Conservation (phyloP, 1,140 invertebrate genomes). For the Octopus sinensis region DNA sequence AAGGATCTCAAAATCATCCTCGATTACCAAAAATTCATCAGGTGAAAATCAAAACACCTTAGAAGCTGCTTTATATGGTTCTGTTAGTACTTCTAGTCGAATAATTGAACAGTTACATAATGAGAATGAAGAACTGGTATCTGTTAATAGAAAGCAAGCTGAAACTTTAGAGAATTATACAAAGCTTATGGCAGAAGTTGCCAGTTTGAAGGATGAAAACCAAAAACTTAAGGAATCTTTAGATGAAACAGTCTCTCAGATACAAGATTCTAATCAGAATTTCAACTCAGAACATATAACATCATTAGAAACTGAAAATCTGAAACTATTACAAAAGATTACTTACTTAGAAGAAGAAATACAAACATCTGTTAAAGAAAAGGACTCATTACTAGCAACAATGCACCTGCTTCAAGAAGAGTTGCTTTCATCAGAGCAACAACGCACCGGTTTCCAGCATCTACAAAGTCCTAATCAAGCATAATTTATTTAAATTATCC, state of each 20-base stretch:
- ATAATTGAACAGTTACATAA: conserved; percentile 11
- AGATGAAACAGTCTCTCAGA: not conserved
- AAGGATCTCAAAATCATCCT: too few species aligned
- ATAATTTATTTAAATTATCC: too few species aligned
- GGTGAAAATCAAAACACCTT: not conserved
- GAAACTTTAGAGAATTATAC: not conserved
- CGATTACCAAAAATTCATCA: not conserved
- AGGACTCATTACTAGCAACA: conserved; percentile 44
- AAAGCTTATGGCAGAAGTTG: not conserved
- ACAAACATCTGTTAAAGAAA: conserved; percentile 33
- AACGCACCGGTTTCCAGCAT: not conserved
- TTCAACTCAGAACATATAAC: not conserved
- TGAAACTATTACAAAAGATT: conserved; percentile 32
- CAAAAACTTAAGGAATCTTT: not conserved
- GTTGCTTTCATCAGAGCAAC: conserved; percentile 38
- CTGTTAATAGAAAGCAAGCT: not conserved
- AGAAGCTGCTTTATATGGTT: not conserved
- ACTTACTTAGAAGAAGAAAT: conserved; percentile 37
- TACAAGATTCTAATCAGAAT: not conserved
- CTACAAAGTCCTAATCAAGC: not conserved
- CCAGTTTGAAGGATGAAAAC: not conserved
- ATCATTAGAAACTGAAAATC: conserved; percentile 32
- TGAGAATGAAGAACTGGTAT: conserved; percentile 12
- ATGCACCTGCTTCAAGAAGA: conserved; percentile 49
- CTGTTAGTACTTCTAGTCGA: not conserved